phyloP scores from a whole-genome alignment of 2,888 invertebrate genomes.

The Dysmachus trigonus region DNA sequence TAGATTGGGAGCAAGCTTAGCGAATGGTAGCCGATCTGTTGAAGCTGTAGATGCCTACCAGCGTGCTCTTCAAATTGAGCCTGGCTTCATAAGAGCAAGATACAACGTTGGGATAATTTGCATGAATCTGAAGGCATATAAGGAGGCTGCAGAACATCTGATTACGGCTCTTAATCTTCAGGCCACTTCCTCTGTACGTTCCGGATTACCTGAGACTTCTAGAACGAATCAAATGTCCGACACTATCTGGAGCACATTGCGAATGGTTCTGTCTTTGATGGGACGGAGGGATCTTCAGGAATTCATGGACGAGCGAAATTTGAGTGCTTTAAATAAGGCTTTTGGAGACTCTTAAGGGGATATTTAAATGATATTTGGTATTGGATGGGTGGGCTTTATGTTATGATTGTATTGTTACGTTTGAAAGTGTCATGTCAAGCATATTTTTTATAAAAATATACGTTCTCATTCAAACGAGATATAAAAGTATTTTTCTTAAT shows the following conservation, averaged over 20 bases:
- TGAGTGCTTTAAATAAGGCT: slow-evolving; percentile 59
- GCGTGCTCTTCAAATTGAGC: slow-evolving; percentile 87
- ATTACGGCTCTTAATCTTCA: slow-evolving; percentile 93
- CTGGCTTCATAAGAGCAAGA: slow-evolving; percentile 95
- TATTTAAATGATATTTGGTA: neutral
- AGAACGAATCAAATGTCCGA: slow-evolving; percentile 77
- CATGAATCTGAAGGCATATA: slow-evolving; percentile 93
- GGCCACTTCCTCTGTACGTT: slow-evolving; percentile 67
- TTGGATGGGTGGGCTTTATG: neutral
- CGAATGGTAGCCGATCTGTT: slow-evolving; percentile 93
- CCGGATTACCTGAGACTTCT: slow-evolving; percentile 70
- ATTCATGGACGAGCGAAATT: slow-evolving; percentile 70
- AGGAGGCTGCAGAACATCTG: slow-evolving; percentile 95
- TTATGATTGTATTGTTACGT: neutral
- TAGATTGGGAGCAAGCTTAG: slow-evolving; percentile 94
- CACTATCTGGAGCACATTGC: slow-evolving; percentile 92
- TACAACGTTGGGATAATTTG: slow-evolving; percentile 99
- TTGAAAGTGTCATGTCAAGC: neutral
- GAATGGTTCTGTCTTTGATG: slow-evolving; percentile 87
- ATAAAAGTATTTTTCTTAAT: neutral
- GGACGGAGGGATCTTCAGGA: slow-evolving; percentile 73
- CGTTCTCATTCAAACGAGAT: neutral
- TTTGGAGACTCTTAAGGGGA: slow-evolving; percentile 8
- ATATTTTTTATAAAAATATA: neutral
- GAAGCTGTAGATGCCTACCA: slow-evolving; percentile 97